Conservation (phyloP, 2,797 vertebrate species). For the Melanotaenia trifasciata region DNA sequence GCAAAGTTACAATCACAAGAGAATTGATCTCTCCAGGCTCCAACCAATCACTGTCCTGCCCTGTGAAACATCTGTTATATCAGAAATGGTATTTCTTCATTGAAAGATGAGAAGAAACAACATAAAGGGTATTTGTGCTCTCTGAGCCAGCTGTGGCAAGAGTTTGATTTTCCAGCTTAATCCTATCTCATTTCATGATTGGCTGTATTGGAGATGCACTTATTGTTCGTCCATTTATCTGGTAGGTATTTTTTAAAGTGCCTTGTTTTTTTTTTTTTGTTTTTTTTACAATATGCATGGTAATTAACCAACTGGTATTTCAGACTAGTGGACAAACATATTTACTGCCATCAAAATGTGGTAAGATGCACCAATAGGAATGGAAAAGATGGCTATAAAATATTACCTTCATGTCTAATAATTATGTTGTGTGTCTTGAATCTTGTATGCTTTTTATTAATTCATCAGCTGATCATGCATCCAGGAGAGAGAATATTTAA, state of each 20-base stretch:
- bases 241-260: neutral
- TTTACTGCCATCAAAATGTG: neutral
- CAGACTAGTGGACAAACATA: neutral
- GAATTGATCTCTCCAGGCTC: neutral
- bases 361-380: neutral
- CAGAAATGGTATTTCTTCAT: neutral
- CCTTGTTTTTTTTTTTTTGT: neutral
- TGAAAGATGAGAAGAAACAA: neutral
- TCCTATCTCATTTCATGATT: neutral
- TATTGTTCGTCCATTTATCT: neutral
- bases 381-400: neutral
- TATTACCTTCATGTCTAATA: neutral
- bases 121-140: neutral
- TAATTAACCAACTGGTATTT: neutral
- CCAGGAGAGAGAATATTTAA: neutral
- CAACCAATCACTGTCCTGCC: neutral
- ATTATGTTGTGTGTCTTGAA: neutral
- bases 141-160: neutral
- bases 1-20: neutral
- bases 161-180: neutral
- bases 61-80: neutral
- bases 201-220: neutral
- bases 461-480: neutral
- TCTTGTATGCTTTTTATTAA: neutral
- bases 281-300: neutral